These are phyloP conservation scores for Stichopus horrens DNA, from an alignment of 53 echinoderm and acorn worm species.

Conservation along the genomic window DNA sequence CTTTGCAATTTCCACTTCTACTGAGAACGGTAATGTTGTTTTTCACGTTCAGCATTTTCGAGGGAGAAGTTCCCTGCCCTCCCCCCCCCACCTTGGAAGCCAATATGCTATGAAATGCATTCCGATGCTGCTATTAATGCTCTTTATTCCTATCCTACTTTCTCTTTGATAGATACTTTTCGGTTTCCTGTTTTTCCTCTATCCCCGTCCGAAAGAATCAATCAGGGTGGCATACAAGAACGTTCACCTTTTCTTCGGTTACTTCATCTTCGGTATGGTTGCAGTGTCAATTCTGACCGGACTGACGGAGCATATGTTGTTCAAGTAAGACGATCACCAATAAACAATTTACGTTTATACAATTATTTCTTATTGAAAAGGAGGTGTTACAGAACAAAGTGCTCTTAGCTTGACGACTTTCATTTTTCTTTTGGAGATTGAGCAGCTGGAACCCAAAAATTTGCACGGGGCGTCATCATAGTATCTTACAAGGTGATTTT, in stretches of 20 bases:
- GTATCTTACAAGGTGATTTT: no score
- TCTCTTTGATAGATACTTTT: constrained; percentile 42
- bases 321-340: constrained; percentile 42
- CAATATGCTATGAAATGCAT: no score
- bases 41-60: no score
- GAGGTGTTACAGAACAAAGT: not conserved
- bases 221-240: constrained; percentile 36
- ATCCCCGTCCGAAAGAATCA: constrained; percentile 39
- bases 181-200: constrained; percentile 50
- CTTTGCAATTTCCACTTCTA: no score
- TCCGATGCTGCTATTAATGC: not conserved
- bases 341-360: no score
- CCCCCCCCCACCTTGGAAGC: no score
- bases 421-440: no score
- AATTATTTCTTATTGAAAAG: not conserved
- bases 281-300: constrained; percentile 65
- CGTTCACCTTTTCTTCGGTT: constrained; percentile 82
- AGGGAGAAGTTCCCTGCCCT: no score
- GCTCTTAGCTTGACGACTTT: not conserved
- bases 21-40: no score
- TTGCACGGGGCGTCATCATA: no score
- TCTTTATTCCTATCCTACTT: not conserved
- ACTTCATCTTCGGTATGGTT: constrained; percentile 71
- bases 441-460: no score
- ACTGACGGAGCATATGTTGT: constrained; percentile 70